Conservation (phyloP, 2,888 invertebrate genomes). For the Hydraecia micacea region DNA sequence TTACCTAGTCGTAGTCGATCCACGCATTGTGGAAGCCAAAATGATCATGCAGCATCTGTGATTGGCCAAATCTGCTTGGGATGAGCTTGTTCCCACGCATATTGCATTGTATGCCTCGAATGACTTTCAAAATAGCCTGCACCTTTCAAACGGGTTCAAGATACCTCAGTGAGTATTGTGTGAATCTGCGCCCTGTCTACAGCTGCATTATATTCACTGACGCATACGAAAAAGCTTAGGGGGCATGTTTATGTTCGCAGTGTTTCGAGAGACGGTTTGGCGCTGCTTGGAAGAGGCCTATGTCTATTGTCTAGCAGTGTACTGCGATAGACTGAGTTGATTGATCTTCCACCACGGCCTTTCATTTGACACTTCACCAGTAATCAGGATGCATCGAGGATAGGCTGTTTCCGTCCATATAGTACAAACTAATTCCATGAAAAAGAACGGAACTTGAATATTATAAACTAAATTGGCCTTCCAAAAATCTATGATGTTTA, state of each 20-base stretch:
- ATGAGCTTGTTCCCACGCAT: neutral
- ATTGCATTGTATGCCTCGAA: neutral
- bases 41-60: neutral
- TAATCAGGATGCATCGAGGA: neutral
- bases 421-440: slow-evolving; percentile 3
- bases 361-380: neutral
- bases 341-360: neutral
- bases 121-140: neutral
- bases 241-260: neutral
- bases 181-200: neutral
- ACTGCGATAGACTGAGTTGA: neutral
- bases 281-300: neutral
- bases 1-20: neutral
- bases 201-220: neutral
- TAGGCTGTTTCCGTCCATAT: neutral
- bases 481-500: neutral
- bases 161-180: slow-evolving; percentile 1
- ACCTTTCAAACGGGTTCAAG: neutral
- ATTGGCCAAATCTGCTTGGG: neutral
- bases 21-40: neutral
- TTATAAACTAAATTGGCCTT: neutral
- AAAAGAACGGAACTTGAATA: neutral
- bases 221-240: neutral
- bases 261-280: neutral
- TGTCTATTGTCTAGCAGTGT: neutral